These are phyloP conservation scores for Fistularia commersonii DNA, from an alignment of 2,797 vertebrate genomes.

Conservation along the genomic window DNA sequence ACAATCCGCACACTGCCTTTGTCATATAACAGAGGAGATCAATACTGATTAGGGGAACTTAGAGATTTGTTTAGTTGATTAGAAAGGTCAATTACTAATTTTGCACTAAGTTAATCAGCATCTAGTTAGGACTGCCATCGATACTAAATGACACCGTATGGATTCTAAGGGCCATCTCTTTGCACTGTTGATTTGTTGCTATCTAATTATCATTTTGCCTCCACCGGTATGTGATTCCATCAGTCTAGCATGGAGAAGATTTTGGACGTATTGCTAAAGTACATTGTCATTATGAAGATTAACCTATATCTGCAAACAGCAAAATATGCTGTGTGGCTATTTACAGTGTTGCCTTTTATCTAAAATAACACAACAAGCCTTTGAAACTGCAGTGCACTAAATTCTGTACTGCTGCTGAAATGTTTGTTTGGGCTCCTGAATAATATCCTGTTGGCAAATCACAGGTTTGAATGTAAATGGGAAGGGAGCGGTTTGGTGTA, in stretches of 20 bases:
- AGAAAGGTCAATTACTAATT: slow-evolving; percentile 87
- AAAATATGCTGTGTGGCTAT: slow-evolving; percentile 27
- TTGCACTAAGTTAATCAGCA: slow-evolving; percentile 85
- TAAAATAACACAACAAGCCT: slow-evolving; percentile 12
- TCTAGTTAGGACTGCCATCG: slow-evolving; percentile 75
- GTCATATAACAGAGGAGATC: slow-evolving; percentile 67
- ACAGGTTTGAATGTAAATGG: slow-evolving; percentile 52
- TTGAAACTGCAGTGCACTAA: background rate
- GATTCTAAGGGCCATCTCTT: slow-evolving; percentile 58
- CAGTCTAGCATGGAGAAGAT: background rate
- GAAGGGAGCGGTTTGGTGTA: slow-evolving; percentile 36
- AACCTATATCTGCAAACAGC: slow-evolving; percentile 38
- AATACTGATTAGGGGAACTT: slow-evolving; percentile 82
- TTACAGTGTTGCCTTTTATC: slow-evolving; percentile 21
- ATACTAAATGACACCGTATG: slow-evolving; percentile 76
- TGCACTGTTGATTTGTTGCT: slow-evolving; percentile 63
- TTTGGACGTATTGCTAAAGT: slow-evolving; percentile 18
- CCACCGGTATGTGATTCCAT: slow-evolving; percentile 34
- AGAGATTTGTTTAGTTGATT: slow-evolving; percentile 86
- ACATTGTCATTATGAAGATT: slow-evolving; percentile 42
- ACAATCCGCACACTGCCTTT: slow-evolving; percentile 23
- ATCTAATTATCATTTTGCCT: slow-evolving; percentile 62
- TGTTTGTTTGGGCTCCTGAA: slow-evolving; percentile 7
- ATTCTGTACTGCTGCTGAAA: slow-evolving; percentile 5
- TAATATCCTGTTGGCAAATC: slow-evolving; percentile 36